phyloP scores from a whole-genome alignment of 2,888 invertebrate genomes.

The Cosmia trapezina region DNA sequence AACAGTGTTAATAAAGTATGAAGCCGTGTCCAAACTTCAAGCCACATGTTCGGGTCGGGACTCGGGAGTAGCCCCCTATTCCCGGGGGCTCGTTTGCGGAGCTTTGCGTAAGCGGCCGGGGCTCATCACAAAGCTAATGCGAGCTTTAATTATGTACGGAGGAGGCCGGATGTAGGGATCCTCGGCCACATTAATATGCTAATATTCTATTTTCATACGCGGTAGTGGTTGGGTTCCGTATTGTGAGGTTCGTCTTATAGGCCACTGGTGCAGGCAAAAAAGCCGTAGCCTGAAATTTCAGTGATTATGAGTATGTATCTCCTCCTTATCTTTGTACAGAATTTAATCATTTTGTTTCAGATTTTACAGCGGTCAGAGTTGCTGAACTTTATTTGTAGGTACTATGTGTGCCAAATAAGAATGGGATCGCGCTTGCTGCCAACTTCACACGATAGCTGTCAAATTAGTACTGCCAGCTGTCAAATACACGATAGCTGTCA shows the following conservation, averaged over 20 bases:
- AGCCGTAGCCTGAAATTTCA: not conserved
- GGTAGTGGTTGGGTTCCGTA: constrained; percentile 33
- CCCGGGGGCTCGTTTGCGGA: constrained; percentile 55
- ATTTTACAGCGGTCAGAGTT: not conserved
- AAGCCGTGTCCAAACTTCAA: constrained; percentile 32
- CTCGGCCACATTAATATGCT: constrained; percentile 69
- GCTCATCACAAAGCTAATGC: constrained; percentile 67
- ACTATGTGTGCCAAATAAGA: too few species aligned
- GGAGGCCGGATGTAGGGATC: constrained; percentile 64
- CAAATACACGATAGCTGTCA: too few species aligned
- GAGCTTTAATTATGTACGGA: constrained; percentile 72
- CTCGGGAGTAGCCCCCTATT: constrained; percentile 28
- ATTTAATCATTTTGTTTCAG: not conserved
- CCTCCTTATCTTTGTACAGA: not conserved
- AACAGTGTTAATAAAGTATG: constrained; percentile 51
- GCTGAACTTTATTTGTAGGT: not conserved
- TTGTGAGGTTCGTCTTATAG: constrained; percentile 19
- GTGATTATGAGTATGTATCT: too few species aligned
- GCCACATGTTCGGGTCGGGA: constrained; percentile 22
- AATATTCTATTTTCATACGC: constrained; percentile 72
- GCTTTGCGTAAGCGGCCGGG: constrained; percentile 50
- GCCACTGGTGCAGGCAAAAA: not conserved
- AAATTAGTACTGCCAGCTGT: too few species aligned
- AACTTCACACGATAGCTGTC: too few species aligned
- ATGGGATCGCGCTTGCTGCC: too few species aligned